A percentile compares a stretch with the other conserved stretches of the same genome.
Conservation (phyloP, 92 coral and sea anemone species). For the Epizoanthus ramosus region DNA sequence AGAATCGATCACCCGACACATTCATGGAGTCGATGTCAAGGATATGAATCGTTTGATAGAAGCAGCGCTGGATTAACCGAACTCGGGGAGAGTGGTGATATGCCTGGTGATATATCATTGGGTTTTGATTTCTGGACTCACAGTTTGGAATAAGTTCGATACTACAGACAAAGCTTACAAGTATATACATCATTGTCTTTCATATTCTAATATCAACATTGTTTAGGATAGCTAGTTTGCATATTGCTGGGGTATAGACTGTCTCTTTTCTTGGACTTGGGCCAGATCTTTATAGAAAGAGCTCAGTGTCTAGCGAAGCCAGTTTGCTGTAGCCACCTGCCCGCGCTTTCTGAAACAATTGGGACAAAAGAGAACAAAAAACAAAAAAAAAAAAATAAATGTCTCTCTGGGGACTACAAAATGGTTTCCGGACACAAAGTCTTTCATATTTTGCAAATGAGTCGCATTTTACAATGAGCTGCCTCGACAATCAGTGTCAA, state of each 20-base stretch:
- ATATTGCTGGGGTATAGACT: background rate
- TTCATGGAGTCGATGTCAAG: background rate
- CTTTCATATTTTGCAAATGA: background rate
- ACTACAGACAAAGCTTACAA: too few relatives aligned
- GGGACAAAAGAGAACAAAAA: background rate
- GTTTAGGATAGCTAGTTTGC: too few relatives aligned
- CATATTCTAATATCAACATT: background rate
- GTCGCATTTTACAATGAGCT: background rate
- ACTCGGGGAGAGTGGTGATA: too few relatives aligned
- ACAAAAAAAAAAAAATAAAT: background rate
- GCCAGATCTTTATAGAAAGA: background rate
- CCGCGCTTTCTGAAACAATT: conserved; percentile 38
- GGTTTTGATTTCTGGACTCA: too few relatives aligned
- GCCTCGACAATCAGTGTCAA: background rate
- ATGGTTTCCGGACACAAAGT: conserved; percentile 5
- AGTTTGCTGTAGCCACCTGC: conserved; percentile 15
- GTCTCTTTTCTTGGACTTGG: background rate
- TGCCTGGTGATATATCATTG: too few relatives aligned
- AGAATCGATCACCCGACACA: background rate
- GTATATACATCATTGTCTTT: background rate
- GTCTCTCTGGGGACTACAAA: conserved; percentile 28
- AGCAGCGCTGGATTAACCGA: too few relatives aligned
- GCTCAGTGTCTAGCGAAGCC: background rate
- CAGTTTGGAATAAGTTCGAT: too few relatives aligned
- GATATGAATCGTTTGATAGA: too few relatives aligned